Base-by-base conservation (phyloP, 92 coral and sea anemone genomes). In the Scolanthus callimorphus region DNA sequence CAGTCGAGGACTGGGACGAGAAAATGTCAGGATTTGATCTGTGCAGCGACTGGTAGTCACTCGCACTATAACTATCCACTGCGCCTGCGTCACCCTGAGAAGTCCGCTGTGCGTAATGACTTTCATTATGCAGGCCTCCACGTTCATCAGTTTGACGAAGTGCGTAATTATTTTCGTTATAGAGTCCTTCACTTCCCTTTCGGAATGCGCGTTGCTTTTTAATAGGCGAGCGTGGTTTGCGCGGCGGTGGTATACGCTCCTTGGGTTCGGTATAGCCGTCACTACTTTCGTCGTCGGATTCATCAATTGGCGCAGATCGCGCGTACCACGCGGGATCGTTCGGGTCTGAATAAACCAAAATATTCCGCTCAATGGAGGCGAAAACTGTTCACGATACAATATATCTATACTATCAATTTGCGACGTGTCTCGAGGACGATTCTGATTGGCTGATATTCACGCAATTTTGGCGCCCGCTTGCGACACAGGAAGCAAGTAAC, bases 261-360 rank as follows among this genome's bases (percentile, higher is more conserved):
- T 4, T 46, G 4, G 89, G 87, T 37, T 84, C 83, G 0, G 89
- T 61, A 60, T 85, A 89, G 9, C 94, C 97, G 17, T 89, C 97
- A 17, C 97, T 81, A 49, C 85, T 92, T 38, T 62, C 83, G 28
- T 77, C 63, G 47, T 89, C 96, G 3, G 92, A 79, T 23, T 64
- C 82, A 3, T 79, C 67, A 9, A 74, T 52, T 29, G 56, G 49
- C 28, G 65, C 75, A 2, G 83, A 73, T 49, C 90, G 64, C 27
- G 96, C 90, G 67, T 87, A 87, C 96, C 96, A 87, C 51, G n/a
- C n/a, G n/a, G n/a, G n/a, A n/a, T n/a, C n/a, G n/a, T n/a, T n/a
- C n/a, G n/a, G n/a, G n/a, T n/a, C n/a, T n/a, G n/a, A n/a, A n/a
- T n/a, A n/a, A n/a, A n/a, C n/a, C n/a, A n/a, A n/a, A n/a, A n/a